Evolutionary conservation across 2,797 vertebrate genomes (phyloP).

Genomic region (Coreius guichenoti): DNA sequence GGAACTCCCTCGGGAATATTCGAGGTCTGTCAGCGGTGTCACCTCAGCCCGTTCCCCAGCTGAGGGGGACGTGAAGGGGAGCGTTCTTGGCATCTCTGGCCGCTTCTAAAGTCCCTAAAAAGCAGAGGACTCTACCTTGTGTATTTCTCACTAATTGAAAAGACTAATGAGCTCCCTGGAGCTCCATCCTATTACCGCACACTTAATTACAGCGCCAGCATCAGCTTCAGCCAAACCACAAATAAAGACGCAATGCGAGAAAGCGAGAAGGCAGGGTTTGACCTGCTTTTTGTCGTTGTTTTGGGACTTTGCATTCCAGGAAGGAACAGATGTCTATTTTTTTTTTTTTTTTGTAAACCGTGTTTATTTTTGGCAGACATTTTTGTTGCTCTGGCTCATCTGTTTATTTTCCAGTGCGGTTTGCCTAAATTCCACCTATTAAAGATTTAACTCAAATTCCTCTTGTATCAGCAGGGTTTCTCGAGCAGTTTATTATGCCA

Average conservation of each 20-base stretch:
- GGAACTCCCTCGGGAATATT: neutral
- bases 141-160: constrained; percentile 86
- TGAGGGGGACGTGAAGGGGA: constrained; percentile 68
- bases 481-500: neutral
- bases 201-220: constrained; percentile 81
- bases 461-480: constrained; percentile 52
- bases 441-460: constrained; percentile 74
- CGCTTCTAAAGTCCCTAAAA: constrained; percentile 78
- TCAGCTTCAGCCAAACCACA: constrained; percentile 74
- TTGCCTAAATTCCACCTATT: constrained; percentile 77
- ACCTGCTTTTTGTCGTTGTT: constrained; percentile 76
- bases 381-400: constrained; percentile 69
- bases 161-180: constrained; percentile 90
- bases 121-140: constrained; percentile 78
- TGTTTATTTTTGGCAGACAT: constrained; percentile 74
- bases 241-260: constrained; percentile 76
- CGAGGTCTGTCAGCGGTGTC: constrained; percentile 46
- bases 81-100: constrained; percentile 73
- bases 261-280: constrained; percentile 73
- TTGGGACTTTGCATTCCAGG: constrained; percentile 69
- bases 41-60: constrained; percentile 59
- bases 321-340: constrained; percentile 80
- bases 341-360: constrained; percentile 75
- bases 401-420: constrained; percentile 74
- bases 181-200: constrained; percentile 83